Evolutionary conservation across 2,888 invertebrate genomes (phyloP).

Genomic region (Gymnocheta viridis): DNA sequence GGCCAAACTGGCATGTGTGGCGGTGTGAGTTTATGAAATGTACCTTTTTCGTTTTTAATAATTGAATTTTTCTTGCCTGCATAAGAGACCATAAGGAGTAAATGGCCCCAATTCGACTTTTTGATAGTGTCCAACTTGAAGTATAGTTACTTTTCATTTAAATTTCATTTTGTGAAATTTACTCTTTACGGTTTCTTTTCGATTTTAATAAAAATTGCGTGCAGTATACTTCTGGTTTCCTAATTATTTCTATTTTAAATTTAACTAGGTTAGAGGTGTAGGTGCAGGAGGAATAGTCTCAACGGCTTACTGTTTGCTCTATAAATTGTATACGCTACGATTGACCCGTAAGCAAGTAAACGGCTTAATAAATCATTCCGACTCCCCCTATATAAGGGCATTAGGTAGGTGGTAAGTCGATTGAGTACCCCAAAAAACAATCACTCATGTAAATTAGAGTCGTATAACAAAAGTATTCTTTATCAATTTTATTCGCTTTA

Average conservation of each 20-base stretch:
- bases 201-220: conserved; percentile 27
- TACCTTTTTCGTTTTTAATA: conserved; percentile 78
- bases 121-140: not conserved
- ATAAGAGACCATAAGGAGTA: not conserved
- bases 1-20: conserved; percentile 99
- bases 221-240: not conserved
- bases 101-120: not conserved
- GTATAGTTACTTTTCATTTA: not conserved
- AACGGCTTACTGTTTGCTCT: conserved; percentile 99
- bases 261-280: conserved; percentile 96
- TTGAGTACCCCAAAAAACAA: conserved; percentile 74
- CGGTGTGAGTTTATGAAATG: conserved; percentile 88
- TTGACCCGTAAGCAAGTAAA: conserved; percentile 99
- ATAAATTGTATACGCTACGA: conserved; percentile 97
- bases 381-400: conserved; percentile 98
- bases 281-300: conserved; percentile 99
- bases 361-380: conserved; percentile 95
- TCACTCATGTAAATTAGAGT: conserved; percentile 25
- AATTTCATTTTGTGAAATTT: not conserved
- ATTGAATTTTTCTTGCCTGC: conserved; percentile 6
- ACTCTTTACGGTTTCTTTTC: conserved; percentile 8
- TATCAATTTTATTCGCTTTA: conserved; percentile 4
- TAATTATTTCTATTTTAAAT: conserved; percentile 14
- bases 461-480: not conserved
- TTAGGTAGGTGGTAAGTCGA: conserved; percentile 87